These are phyloP conservation scores for Eonycteris spelaea DNA, from an alignment of 2,113 vertebrate species.

Conservation along the genomic window DNA sequence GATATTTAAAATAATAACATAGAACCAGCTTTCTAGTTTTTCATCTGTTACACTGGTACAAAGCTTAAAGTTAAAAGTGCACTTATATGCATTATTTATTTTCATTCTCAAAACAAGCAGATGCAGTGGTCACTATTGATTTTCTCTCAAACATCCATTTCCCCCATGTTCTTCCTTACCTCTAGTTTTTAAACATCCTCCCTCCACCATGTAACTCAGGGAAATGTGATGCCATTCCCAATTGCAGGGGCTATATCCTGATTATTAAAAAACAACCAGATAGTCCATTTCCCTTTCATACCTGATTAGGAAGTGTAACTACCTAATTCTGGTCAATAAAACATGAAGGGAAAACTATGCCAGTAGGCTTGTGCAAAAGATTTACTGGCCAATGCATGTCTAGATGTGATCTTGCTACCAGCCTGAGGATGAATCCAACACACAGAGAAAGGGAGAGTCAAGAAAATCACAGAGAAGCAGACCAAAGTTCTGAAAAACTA, in stretches of 20 bases:
- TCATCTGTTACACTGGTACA: background rate
- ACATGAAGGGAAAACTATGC: background rate
- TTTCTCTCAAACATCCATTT: conserved; percentile 32
- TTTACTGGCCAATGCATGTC: background rate
- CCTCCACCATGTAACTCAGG: background rate
- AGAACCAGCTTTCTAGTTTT: conserved; percentile 37
- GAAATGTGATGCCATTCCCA: background rate
- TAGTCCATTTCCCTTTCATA: background rate
- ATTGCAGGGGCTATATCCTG: background rate
- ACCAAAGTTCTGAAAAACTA: background rate
- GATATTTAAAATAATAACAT: background rate
- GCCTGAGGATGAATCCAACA: background rate
- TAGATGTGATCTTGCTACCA: background rate
- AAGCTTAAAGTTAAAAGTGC: conserved; percentile 56
- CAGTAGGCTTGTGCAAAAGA: conserved; percentile 18
- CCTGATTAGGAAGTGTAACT: background rate
- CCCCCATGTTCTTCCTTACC: conserved; percentile 19
- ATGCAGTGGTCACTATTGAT: conserved; percentile 38
- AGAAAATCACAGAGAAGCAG: background rate
- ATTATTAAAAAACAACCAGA: background rate
- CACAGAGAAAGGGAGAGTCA: background rate
- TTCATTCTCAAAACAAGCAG: conserved; percentile 58
- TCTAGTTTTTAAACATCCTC: conserved; percentile 18
- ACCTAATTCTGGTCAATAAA: conserved; percentile 44
- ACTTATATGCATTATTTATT: conserved; percentile 59